A percentile compares a stretch with the other conserved stretches of the same genome.
Conservation (phyloP, 2,113 vertebrate species). For the Brachypteracias leptosomus region DNA sequence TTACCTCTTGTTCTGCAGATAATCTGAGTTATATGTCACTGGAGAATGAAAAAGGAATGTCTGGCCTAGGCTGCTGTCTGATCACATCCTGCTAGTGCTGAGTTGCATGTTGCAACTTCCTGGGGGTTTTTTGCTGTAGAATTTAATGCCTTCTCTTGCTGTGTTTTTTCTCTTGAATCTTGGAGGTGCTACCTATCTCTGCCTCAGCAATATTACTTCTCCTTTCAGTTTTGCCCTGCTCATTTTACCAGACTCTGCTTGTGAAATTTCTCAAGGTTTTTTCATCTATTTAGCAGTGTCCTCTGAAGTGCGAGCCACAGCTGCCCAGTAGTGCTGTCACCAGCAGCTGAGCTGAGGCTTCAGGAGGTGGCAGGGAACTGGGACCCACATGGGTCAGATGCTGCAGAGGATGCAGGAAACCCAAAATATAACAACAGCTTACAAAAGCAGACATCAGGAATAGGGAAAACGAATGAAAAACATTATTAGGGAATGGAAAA, state of each 20-base stretch:
- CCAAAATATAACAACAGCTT: not conserved
- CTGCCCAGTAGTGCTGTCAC: not conserved
- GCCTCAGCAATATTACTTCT: not conserved
- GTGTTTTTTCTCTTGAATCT: not conserved
- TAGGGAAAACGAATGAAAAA: not conserved
- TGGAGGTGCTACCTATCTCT: not conserved
- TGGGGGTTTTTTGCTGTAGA: not conserved
- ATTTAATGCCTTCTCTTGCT: not conserved
- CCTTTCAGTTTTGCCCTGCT: not conserved
- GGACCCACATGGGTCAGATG: accelerated
- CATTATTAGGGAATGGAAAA: not conserved
- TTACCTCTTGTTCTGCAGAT: not conserved
- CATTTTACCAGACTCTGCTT: not conserved
- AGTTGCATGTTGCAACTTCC: not conserved
- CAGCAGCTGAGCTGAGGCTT: not conserved
- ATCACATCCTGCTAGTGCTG: not conserved
- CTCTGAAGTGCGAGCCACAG: not conserved
- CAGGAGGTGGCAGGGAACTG: not conserved
- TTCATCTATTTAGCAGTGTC: not conserved
- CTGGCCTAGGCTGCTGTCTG: not conserved
- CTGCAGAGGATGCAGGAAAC: not conserved
- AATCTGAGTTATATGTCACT: not conserved
- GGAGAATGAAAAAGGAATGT: not conserved
- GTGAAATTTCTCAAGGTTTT: not conserved
- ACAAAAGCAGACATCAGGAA: not conserved